Conservation (phyloP, 2,888 invertebrate genomes). For the Physocephala rufipes region DNA sequence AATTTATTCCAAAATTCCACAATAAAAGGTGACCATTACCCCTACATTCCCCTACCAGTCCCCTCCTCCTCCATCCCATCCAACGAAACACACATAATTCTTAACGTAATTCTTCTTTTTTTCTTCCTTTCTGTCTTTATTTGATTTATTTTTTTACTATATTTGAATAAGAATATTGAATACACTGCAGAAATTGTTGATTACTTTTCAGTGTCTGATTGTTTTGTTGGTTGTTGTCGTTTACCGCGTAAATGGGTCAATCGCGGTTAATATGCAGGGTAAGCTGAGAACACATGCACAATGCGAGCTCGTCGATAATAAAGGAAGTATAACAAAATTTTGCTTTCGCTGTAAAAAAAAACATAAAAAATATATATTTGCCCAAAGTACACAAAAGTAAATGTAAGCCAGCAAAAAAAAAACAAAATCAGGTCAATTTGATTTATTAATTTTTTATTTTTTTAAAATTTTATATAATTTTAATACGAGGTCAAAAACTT, state of each 20-base stretch:
- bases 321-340: background rate
- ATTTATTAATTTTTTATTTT: too few relatives aligned
- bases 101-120: background rate
- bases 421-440: too few relatives aligned
- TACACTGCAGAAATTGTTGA: background rate
- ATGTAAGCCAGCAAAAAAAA: too few relatives aligned
- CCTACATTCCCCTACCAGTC: too few relatives aligned
- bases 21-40: background rate
- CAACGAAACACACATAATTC: too few relatives aligned
- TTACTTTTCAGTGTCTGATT: constrained; percentile 1
- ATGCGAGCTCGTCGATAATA: background rate
- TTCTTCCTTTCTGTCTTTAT: background rate
- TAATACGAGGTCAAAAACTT: too few relatives aligned
- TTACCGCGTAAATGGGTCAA: constrained; percentile 8
- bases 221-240: background rate
- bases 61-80: too few relatives aligned
- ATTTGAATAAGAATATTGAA: constrained; percentile 9
- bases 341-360: background rate
- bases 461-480: too few relatives aligned
- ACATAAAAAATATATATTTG: too few relatives aligned
- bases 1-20: background rate
- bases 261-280: background rate
- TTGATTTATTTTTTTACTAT: background rate
- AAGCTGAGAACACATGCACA: background rate
- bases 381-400: too few relatives aligned